phyloP scores from a whole-genome alignment of 2,797 vertebrate genomes.

The Pseudochromis fuscus region DNA sequence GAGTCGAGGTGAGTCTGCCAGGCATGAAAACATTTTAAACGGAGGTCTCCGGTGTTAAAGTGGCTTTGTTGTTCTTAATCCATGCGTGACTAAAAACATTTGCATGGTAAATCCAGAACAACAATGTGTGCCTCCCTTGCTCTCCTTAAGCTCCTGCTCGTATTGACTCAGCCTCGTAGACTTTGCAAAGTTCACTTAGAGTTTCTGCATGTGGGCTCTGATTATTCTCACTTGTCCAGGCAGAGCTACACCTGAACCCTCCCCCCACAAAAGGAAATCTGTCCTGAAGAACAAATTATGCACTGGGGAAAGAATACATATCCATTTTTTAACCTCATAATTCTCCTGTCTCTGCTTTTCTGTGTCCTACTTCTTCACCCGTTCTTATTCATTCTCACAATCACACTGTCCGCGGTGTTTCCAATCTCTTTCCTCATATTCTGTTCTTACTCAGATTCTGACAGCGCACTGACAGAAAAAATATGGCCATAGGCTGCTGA shows the following conservation, averaged over 20 bases:
- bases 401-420: constrained; percentile 30
- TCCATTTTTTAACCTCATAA: constrained; percentile 21
- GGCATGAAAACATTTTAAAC: constrained; percentile 52
- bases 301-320: constrained; percentile 22
- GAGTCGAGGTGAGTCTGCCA: constrained; percentile 31
- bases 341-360: constrained; percentile 9
- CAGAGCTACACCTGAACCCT: constrained; percentile 50
- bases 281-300: constrained; percentile 42
- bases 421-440: constrained; percentile 49
- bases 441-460: constrained; percentile 28
- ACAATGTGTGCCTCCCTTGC: constrained; percentile 54
- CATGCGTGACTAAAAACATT: constrained; percentile 72
- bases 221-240: constrained; percentile 58
- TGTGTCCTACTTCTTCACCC: constrained; percentile 24
- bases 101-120: constrained; percentile 69
- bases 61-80: constrained; percentile 66
- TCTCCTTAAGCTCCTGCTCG: constrained; percentile 59
- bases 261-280: constrained; percentile 6
- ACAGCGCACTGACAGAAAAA: constrained; percentile 29
- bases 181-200: constrained; percentile 75
- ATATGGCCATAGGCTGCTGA: constrained; percentile 17
- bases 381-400: constrained; percentile 40
- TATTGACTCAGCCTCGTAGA: constrained; percentile 43
- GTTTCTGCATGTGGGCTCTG: constrained; percentile 69
- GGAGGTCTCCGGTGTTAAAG: constrained; percentile 59